A percentile compares a stretch with the other conserved stretches of the same genome.
Conservation (phyloP, 2,113 vertebrate genomes). For the Penelope pileata region DNA sequence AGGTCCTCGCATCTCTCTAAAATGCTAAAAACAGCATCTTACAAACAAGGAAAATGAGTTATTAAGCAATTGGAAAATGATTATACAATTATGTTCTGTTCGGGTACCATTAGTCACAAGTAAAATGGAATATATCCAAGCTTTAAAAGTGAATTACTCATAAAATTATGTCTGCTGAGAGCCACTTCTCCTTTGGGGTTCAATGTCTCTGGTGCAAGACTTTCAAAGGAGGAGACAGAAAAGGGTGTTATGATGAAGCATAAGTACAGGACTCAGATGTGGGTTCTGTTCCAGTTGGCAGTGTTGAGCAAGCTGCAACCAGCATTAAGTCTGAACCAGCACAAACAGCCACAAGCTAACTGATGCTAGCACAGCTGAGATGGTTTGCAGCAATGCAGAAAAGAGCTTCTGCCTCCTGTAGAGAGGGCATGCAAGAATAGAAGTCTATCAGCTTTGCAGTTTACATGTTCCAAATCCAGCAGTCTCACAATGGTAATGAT, state of each 20-base stretch:
- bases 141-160: conserved; percentile 73
- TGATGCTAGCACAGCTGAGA: background rate
- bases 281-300: background rate
- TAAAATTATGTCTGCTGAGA: conserved; percentile 65
- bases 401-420: background rate
- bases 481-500: background rate
- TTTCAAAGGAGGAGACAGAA: background rate
- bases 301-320: conserved; percentile 28
- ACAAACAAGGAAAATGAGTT: conserved; percentile 73
- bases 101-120: conserved; percentile 75
- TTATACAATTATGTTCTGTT: conserved; percentile 76
- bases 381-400: background rate
- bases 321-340: background rate
- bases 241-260: background rate
- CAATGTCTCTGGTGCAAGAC: background rate
- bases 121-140: conserved; percentile 71
- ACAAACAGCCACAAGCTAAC: background rate
- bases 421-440: background rate
- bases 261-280: background rate
- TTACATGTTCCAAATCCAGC: background rate
- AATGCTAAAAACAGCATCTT: conserved; percentile 65
- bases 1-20: conserved; percentile 46
- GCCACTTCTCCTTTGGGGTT: conserved; percentile 64
- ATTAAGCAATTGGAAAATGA: conserved; percentile 76
- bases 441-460: background rate